Percentiles rank a stretch among this genome's conserved stretches.
phyloP scores from a whole-genome alignment of 1,140 invertebrate species.

The Lepidurus packardi region DNA sequence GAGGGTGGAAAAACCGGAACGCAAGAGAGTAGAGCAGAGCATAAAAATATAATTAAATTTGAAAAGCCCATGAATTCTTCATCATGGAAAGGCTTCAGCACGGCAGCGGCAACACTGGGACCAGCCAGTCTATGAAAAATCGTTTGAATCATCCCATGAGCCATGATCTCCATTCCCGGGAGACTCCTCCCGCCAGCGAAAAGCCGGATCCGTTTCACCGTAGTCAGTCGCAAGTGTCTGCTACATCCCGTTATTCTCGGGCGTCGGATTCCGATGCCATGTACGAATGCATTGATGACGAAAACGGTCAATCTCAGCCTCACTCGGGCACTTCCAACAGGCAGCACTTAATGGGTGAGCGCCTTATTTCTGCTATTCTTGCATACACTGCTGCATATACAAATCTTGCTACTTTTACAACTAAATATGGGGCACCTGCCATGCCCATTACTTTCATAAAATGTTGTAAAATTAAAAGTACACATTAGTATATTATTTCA shows the following conservation, averaged over 20 bases:
- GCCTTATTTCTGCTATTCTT: not conserved
- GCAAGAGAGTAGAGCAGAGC: not conserved
- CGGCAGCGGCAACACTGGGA: not conserved
- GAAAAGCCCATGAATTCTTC: not conserved
- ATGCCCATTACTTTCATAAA: too few species aligned
- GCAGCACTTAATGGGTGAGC: not conserved
- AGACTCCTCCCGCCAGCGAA: not conserved
- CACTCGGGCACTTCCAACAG: not conserved
- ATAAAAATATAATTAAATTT: not conserved
- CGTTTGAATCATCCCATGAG: not conserved
- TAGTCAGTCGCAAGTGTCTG: not conserved
- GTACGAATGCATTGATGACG: conserved; percentile 18
- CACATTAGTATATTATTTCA: too few species aligned
- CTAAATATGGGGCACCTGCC: too few species aligned
- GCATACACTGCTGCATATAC: too few species aligned
- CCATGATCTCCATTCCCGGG: not conserved
- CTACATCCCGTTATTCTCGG: not conserved
- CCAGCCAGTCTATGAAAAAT: not conserved
- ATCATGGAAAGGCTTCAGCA: conserved; percentile 17
- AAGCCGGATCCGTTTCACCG: conserved; percentile 7
- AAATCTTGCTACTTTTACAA: too few species aligned
- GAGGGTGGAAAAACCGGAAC: not conserved
- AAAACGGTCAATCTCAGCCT: not conserved
- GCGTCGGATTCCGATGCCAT: not conserved
- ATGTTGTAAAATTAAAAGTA: too few species aligned